Percentiles rank a stretch among this genome's conserved stretches.
phyloP scores from a whole-genome alignment of 2,888 invertebrate species.

The Frankliniella intonsa region DNA sequence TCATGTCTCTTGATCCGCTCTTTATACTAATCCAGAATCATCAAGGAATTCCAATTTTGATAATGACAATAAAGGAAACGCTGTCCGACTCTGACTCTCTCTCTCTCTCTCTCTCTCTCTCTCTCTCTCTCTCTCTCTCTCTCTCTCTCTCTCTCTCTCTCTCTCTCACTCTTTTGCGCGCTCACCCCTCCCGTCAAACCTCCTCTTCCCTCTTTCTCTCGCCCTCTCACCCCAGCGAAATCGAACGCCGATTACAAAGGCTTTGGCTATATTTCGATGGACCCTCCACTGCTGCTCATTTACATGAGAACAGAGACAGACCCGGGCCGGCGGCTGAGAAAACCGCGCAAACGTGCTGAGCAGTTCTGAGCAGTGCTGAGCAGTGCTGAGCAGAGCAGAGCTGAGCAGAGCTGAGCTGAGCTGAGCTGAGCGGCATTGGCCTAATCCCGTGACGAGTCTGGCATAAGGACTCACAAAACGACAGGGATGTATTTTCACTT shows the following conservation, averaged over 20 bases:
- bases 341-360: too few relatives aligned
- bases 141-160: not conserved
- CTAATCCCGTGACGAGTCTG: not conserved
- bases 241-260: not conserved
- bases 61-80: not conserved
- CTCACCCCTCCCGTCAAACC: not conserved
- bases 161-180: not conserved
- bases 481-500: slow-evolving; percentile 53
- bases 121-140: slow-evolving; percentile 36
- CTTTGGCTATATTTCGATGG: not conserved
- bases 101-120: slow-evolving; percentile 31
- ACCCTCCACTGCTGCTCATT: not conserved
- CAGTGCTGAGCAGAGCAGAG: not conserved
- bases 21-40: too few relatives aligned
- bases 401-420: not conserved
- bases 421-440: not conserved
- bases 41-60: too few relatives aligned
- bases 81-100: not conserved
- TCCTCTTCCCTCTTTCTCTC: not conserved
- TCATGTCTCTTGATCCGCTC: too few relatives aligned
- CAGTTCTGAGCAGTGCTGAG: not conserved
- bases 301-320: not conserved
- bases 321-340: not conserved
- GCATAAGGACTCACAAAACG: not conserved
- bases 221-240: not conserved